Percentiles rank a stretch among this genome's conserved stretches.
Evolutionary conservation across 2,888 invertebrate species (phyloP).

Genomic region (Colletes collaris): DNA sequence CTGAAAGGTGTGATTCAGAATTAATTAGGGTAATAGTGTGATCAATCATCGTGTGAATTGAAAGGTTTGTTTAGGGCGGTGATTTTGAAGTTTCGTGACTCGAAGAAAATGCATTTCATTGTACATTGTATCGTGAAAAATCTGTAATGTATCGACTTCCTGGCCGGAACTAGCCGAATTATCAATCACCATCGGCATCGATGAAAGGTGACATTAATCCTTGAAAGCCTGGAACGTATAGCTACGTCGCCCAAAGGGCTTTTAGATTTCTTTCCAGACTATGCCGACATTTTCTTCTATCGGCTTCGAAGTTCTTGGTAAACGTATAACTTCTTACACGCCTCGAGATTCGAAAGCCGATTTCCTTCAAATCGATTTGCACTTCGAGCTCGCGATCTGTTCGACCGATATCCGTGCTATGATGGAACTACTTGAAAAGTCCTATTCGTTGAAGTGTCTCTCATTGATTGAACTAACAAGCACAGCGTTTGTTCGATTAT

Average conservation of each 20-base stretch:
- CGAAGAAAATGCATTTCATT: neutral
- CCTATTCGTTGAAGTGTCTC: slow-evolving; percentile 21
- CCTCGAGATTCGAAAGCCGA: slow-evolving; percentile 22
- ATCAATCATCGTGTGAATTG: too few relatives aligned
- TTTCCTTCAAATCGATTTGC: slow-evolving; percentile 43
- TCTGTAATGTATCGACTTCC: neutral
- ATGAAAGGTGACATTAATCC: slow-evolving; percentile 49
- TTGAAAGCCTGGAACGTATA: slow-evolving; percentile 9
- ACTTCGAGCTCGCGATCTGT: slow-evolving; percentile 21
- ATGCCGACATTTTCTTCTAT: slow-evolving; percentile 25
- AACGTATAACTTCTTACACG: slow-evolving; percentile 32
- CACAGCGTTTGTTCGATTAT: neutral
- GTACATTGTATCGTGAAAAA: neutral
- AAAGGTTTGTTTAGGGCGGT: too few relatives aligned
- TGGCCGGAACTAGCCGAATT: neutral
- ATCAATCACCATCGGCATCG: slow-evolving; percentile 31
- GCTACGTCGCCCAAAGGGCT: neutral
- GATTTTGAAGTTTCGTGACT: too few relatives aligned
- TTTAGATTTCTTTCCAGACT: slow-evolving; percentile 26
- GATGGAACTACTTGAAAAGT: slow-evolving; percentile 33
- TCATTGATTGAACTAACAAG: slow-evolving; percentile 30
- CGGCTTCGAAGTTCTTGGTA: slow-evolving; percentile 15
- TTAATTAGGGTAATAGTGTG: too few relatives aligned
- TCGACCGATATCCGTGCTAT: slow-evolving; percentile 7
- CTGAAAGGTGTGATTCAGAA: too few relatives aligned